A percentile compares a stretch with the other conserved stretches of the same genome.
These are phyloP conservation scores for Camponotus floridanus DNA, from an alignment of 1,140 invertebrate species.

Conservation along the genomic window DNA sequence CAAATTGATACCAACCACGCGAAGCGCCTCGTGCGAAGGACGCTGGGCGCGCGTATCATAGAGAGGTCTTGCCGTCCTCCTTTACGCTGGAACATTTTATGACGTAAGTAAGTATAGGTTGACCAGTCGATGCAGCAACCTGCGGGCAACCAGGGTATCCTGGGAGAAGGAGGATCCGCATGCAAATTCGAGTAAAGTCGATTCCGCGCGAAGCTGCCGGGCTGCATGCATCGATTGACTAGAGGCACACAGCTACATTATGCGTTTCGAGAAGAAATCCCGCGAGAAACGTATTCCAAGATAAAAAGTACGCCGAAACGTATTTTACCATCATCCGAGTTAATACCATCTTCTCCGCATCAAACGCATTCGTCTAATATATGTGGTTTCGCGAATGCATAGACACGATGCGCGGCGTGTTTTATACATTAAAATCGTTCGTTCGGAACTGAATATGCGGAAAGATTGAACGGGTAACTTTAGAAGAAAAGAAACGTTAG, in stretches of 20 bases:
- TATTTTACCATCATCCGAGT: constrained; percentile 28
- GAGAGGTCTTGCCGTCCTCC: constrained; percentile 26
- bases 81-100: constrained; percentile 62
- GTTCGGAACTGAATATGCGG: constrained; percentile 11
- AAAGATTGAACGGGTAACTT: constrained; percentile 36
- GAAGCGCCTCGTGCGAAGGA: constrained; percentile 31
- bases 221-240: constrained; percentile 58
- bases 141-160: constrained; percentile 59
- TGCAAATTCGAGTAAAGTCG: constrained; percentile 72
- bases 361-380: background rate
- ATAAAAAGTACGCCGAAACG: constrained; percentile 9
- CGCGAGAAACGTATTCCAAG: constrained; percentile 26
- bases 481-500: constrained; percentile 21
- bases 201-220: constrained; percentile 48
- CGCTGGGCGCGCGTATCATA: constrained; percentile 38
- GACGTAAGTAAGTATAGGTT: constrained; percentile 62
- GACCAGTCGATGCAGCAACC: constrained; percentile 59
- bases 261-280: constrained; percentile 52
- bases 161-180: constrained; percentile 67
- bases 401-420: background rate
- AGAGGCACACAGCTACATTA: constrained; percentile 47
- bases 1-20: constrained; percentile 52
- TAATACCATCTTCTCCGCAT: constrained; percentile 19
- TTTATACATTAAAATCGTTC: background rate
- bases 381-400: background rate